Evolutionary conservation across 2,888 invertebrate species (phyloP).

Genomic region (Onthophagus sagittarius): DNA sequence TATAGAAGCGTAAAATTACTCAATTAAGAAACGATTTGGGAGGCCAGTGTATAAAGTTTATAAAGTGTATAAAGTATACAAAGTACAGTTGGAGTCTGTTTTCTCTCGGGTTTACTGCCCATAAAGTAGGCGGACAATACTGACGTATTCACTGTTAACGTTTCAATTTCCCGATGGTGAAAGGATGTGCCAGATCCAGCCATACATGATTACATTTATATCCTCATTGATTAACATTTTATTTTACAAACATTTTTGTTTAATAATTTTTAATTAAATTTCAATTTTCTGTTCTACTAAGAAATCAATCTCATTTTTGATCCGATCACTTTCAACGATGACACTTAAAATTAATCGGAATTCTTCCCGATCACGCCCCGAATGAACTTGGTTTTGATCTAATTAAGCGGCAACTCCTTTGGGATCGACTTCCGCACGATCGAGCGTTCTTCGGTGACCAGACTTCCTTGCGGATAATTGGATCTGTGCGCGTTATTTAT

Average conservation of each 20-base stretch:
- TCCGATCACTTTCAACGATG: not conserved
- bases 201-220: not conserved
- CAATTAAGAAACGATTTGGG: not conserved
- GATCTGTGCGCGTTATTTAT: not conserved
- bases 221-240: not conserved
- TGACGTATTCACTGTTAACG: not conserved
- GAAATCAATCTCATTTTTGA: not conserved
- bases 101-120: not conserved
- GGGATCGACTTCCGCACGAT: not conserved
- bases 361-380: not conserved
- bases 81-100: not conserved
- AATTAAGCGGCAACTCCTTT: not conserved
- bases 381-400: not conserved
- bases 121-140: not conserved
- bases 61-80: no score
- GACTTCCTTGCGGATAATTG: not conserved
- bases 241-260: no score
- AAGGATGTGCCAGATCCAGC: not conserved
- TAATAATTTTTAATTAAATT: not conserved
- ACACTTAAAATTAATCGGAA: not conserved
- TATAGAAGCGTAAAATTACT: not conserved
- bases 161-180: not conserved
- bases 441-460: not conserved
- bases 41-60: not conserved
- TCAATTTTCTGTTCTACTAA: not conserved